phyloP scores from a whole-genome alignment of 1,140 invertebrate genomes.

The Brachionus calyciflorus region DNA sequence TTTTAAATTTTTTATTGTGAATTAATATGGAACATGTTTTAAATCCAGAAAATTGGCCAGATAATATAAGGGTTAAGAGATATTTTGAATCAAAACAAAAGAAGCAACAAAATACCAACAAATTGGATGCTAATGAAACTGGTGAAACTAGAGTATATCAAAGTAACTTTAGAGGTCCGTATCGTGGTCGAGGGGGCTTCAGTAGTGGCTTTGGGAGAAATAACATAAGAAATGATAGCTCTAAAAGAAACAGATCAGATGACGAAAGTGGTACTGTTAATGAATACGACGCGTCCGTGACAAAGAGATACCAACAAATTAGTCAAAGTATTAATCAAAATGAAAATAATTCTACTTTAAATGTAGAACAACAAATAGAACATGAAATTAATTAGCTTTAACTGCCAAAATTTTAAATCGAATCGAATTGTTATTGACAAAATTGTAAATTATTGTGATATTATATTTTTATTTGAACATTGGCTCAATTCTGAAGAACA shows the following conservation, averaged over 20 bases:
- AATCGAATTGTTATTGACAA: slow-evolving; percentile 12
- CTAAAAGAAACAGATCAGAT: not conserved
- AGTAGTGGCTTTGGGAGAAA: too few species aligned
- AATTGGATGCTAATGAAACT: too few species aligned
- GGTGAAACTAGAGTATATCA: too few species aligned
- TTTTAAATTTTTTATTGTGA: too few species aligned
- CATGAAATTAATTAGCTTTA: slow-evolving; percentile 1
- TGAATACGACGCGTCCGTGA: not conserved
- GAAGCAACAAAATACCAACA: too few species aligned
- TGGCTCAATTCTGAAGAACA: slow-evolving; percentile 32
- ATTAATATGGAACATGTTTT: too few species aligned
- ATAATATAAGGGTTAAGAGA: too few species aligned
- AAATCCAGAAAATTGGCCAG: too few species aligned
- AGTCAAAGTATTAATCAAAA: not conserved
- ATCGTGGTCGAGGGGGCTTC: not conserved
- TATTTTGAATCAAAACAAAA: too few species aligned
- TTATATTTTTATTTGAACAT: slow-evolving; percentile 28
- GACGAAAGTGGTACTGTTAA: not conserved
- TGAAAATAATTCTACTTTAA: not conserved
- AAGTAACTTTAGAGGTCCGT: too few species aligned
- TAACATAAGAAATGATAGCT: not conserved
- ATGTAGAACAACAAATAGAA: not conserved
- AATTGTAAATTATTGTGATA: slow-evolving; percentile 3
- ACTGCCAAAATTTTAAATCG: slow-evolving; percentile 30
- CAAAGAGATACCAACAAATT: not conserved